A percentile compares a stretch with the other conserved stretches of the same genome.
phyloP scores from a whole-genome alignment of 2,888 invertebrate genomes.

The Emmelina monodactyla region DNA sequence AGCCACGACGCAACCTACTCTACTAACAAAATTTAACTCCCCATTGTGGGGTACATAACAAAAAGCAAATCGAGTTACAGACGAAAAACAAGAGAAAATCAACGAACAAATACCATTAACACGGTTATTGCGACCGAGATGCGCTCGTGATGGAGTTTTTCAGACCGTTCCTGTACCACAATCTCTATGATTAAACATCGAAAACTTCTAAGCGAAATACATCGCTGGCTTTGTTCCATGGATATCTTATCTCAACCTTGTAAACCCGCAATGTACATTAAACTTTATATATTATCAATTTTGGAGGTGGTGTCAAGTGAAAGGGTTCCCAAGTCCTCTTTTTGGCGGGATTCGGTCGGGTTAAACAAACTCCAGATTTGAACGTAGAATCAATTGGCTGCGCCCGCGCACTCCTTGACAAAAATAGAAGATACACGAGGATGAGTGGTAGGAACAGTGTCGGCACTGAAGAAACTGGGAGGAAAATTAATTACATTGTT shows the following conservation, averaged over 20 bases:
- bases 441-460: no score
- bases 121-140: constrained; percentile 53
- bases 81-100: constrained; percentile 60
- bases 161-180: constrained; percentile 25
- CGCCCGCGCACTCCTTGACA: no score
- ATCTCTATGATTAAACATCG: no score
- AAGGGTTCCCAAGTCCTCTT: constrained; percentile 43
- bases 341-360: constrained; percentile 47
- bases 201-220: constrained; percentile 13
- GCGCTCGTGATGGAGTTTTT: constrained; percentile 61
- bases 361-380: constrained; percentile 54
- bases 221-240: constrained; percentile 19
- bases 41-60: constrained; percentile 45
- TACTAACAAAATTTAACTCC: constrained; percentile 56
- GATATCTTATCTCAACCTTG: background rate
- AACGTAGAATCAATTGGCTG: constrained; percentile 52
- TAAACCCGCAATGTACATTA: constrained; percentile 21
- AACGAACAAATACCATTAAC: constrained; percentile 61
- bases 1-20: constrained; percentile 30
- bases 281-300: constrained; percentile 2
- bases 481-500: no score
- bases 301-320: background rate
- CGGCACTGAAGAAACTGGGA: no score
- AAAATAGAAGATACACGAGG: no score
- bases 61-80: constrained; percentile 65